Conservation (phyloP, 2,113 vertebrate genomes). For the Paralichthys olivaceus region DNA sequence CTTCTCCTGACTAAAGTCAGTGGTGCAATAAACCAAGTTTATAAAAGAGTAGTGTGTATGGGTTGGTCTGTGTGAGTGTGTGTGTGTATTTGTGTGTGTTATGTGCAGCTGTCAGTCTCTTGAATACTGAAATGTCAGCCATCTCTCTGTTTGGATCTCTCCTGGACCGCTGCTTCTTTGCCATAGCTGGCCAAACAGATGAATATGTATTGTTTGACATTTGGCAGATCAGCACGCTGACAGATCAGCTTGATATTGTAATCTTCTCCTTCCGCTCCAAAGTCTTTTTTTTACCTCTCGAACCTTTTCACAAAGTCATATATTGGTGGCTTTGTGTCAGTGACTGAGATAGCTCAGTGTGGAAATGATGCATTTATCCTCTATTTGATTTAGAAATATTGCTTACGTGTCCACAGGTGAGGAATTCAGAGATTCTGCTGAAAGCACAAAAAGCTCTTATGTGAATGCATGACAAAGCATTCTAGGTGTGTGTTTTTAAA, state of each 20-base stretch:
- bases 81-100: conserved; percentile 32
- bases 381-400: conserved; percentile 21
- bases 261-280: conserved; percentile 48
- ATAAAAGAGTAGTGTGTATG: background rate
- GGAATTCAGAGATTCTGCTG: conserved; percentile 43
- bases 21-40: background rate
- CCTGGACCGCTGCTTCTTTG: conserved; percentile 9
- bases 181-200: conserved; percentile 51
- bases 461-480: conserved; percentile 20
- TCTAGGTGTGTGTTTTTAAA: conserved; percentile 1
- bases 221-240: conserved; percentile 54
- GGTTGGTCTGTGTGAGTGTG: background rate
- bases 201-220: conserved; percentile 72
- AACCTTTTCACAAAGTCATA: conserved; percentile 18
- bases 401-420: conserved; percentile 12
- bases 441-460: conserved; percentile 45
- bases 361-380: conserved; percentile 37
- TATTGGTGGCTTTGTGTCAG: conserved; percentile 34
- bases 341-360: conserved; percentile 5
- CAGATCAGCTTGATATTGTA: conserved; percentile 58
- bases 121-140: conserved; percentile 61
- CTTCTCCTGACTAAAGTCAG: background rate
- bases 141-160: conserved; percentile 36
- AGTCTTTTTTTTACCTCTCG: background rate
- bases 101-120: conserved; percentile 43